These are phyloP conservation scores for Vireo altiloquus DNA, from an alignment of 2,113 vertebrate genomes.

Conservation along the genomic window DNA sequence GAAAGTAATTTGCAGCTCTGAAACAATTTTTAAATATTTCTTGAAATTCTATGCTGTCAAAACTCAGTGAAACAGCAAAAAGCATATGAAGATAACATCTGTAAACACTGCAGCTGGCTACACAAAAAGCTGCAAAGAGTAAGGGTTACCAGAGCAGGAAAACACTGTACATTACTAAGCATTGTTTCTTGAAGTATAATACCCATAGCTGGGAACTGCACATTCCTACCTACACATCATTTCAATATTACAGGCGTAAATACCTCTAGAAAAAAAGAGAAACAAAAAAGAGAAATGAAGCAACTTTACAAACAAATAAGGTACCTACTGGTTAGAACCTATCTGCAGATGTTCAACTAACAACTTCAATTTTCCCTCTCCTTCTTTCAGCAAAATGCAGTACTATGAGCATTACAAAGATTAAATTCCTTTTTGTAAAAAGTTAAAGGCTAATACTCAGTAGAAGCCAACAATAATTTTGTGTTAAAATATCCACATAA, in stretches of 20 bases:
- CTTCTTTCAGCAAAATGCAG: slow-evolving; percentile 45
- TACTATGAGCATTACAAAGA: slow-evolving; percentile 47
- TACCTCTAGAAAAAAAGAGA: not conserved
- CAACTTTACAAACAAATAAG: not conserved
- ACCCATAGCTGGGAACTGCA: not conserved
- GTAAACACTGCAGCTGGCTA: not conserved
- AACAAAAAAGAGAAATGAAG: slow-evolving; percentile 14
- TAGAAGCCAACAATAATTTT: slow-evolving; percentile 64
- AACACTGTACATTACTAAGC: not conserved
- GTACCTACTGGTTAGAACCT: not conserved
- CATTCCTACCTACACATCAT: not conserved
- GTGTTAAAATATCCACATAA: slow-evolving; percentile 59
- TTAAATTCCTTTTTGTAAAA: slow-evolving; percentile 46
- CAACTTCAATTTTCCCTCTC: slow-evolving; percentile 27
- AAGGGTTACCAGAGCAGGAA: not conserved
- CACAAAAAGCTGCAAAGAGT: not conserved
- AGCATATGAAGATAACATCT: not conserved
- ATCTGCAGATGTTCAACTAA: slow-evolving; percentile 37
- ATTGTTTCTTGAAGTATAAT: not conserved
- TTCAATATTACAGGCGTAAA: not conserved
- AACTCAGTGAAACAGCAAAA: not conserved
- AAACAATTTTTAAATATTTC: not conserved
- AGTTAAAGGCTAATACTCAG: slow-evolving; percentile 53
- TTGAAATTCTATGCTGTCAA: not conserved
- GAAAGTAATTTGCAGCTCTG: not conserved